These are phyloP conservation scores for Lycia hirtaria DNA, from an alignment of 2,888 invertebrate genomes.

Conservation along the genomic window DNA sequence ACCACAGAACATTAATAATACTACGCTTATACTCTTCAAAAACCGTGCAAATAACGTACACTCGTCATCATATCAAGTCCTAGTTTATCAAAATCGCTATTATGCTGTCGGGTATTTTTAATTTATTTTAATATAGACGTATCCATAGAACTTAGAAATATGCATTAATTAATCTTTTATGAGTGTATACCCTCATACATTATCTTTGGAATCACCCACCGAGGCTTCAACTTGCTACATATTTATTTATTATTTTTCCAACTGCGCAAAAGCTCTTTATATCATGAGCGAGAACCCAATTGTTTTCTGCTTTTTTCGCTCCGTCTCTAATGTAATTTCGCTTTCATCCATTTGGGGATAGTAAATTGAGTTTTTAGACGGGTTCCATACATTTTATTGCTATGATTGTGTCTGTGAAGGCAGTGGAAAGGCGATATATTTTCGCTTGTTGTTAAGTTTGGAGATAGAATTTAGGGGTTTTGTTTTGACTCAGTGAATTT, in stretches of 20 bases:
- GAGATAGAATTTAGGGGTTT: background rate
- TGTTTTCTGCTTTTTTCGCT: constrained; percentile 44
- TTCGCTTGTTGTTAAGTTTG: constrained; percentile 1
- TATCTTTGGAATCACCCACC: constrained; percentile 35
- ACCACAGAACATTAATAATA: too few relatives aligned
- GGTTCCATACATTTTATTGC: constrained; percentile 41
- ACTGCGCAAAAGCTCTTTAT: constrained; percentile 43
- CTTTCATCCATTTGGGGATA: constrained; percentile 48
- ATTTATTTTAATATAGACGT: too few relatives aligned
- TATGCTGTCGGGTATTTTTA: too few relatives aligned
- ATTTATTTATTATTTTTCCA: constrained; percentile 42
- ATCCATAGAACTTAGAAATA: too few relatives aligned
- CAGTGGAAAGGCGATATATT: constrained; percentile 10
- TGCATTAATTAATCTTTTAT: constrained; percentile 5
- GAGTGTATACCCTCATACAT: constrained; percentile 14
- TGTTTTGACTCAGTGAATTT: background rate
- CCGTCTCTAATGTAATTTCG: constrained; percentile 47
- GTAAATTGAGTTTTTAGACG: constrained; percentile 49
- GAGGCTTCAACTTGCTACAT: constrained; percentile 37
- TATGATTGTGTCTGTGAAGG: constrained; percentile 30
- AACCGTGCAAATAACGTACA: too few relatives aligned
- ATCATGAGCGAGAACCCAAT: constrained; percentile 40
- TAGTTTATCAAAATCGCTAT: too few relatives aligned
- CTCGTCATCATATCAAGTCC: too few relatives aligned
- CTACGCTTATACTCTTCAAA: too few relatives aligned